These are phyloP conservation scores for Pagetopsis macropterus DNA, from an alignment of 2,797 vertebrate genomes.

Conservation along the genomic window DNA sequence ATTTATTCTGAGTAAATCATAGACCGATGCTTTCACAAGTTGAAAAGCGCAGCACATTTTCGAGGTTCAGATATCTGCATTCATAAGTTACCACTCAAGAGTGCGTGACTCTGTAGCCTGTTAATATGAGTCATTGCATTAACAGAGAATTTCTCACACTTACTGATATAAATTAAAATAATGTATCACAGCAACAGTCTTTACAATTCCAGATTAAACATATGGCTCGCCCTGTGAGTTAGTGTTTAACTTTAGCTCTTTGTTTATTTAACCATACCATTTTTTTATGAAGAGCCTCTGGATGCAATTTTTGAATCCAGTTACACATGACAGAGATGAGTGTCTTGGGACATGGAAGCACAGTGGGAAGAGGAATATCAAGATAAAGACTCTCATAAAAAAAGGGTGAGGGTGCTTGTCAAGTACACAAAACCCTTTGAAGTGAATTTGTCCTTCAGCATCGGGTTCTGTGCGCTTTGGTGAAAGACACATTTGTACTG, in stretches of 20 bases:
- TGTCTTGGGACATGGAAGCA: constrained; percentile 40
- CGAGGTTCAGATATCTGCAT: constrained; percentile 48
- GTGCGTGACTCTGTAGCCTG: constrained; percentile 5
- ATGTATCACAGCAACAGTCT: constrained; percentile 23
- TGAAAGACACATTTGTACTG: constrained; percentile 43
- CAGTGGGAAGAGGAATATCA: constrained; percentile 40
- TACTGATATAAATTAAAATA: constrained; percentile 30
- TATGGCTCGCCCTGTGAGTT: background rate
- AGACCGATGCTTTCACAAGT: constrained; percentile 32
- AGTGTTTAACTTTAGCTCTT: constrained; percentile 11
- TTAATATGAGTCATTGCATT: constrained; percentile 35
- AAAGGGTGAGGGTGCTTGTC: constrained; percentile 39
- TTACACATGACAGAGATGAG: constrained; percentile 35
- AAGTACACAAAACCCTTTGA: constrained; percentile 38
- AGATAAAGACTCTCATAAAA: constrained; percentile 52
- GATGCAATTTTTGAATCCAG: constrained; percentile 42
- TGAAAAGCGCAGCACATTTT: constrained; percentile 41
- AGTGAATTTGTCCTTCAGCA: constrained; percentile 44
- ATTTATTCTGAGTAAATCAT: constrained; percentile 57
- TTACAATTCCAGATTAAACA: constrained; percentile 30
- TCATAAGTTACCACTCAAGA: constrained; percentile 30
- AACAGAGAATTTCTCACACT: constrained; percentile 19
- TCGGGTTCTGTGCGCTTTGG: constrained; percentile 24
- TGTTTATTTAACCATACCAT: constrained; percentile 42
- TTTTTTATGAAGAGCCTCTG: constrained; percentile 33